Conservation (phyloP, 2,888 invertebrate genomes). For the Hermaeophaga mercurialis region DNA sequence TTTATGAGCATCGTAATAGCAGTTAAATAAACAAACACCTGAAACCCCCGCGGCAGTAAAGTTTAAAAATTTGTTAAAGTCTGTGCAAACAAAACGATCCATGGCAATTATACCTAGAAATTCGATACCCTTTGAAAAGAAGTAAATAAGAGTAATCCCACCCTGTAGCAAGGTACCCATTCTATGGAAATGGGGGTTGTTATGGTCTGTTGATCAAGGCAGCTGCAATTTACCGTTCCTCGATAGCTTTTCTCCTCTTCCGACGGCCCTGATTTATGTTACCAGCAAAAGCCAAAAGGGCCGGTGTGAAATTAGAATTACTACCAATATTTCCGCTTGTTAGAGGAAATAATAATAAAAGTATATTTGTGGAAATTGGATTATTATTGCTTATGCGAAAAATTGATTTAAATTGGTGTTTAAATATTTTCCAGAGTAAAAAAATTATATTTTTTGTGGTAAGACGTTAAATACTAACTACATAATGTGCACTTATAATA, state of each 20-base stretch:
- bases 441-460: neutral
- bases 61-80: constrained; percentile 23
- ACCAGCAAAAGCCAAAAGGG: constrained; percentile 34
- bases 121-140: constrained; percentile 10
- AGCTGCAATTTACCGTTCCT: constrained; percentile 51
- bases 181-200: constrained; percentile 50
- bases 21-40: constrained; percentile 29
- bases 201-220: constrained; percentile 58
- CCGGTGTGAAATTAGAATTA: constrained; percentile 43
- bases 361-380: constrained; percentile 24
- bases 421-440: neutral
- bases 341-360: constrained; percentile 25
- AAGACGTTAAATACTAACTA: neutral
- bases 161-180: constrained; percentile 42
- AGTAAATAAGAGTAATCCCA: constrained; percentile 38
- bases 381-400: neutral
- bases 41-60: constrained; percentile 27
- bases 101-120: constrained; percentile 25
- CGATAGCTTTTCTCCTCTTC: constrained; percentile 36
- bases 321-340: constrained; percentile 41
- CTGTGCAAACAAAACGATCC: constrained; percentile 23
- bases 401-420: neutral
- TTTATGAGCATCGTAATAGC: constrained; percentile 2
- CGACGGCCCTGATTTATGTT: constrained; percentile 52
- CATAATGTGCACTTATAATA: no score